Evolutionary conservation across 2,888 invertebrate genomes (phyloP), one percentile per base, ranked within the genome.

Genomic region (Melieria crassipennis): DNA sequence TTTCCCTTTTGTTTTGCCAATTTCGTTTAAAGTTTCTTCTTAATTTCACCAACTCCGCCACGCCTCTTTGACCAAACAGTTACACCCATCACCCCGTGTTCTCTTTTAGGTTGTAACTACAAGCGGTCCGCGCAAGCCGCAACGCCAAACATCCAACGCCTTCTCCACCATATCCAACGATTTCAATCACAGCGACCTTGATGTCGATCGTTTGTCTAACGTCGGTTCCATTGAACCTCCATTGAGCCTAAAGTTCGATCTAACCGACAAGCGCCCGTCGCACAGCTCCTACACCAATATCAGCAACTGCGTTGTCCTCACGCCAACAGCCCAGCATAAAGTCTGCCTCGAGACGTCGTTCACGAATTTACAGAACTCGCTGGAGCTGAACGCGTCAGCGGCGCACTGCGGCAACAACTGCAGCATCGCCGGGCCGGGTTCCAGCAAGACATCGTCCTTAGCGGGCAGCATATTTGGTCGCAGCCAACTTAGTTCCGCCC

Each of bases 111-210:
- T 92, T 91, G 90, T 92, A 91, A 92, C 92, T 75, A 91, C 92
- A 79, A 89, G 92, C 84, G 94, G 94, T 64, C 94, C 94, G 75
- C 90, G 92, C 74, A 94, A 94, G 85, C 94, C 94, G 10, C 92
- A 92, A 83, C 89, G 93, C 65, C 87, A 82, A 81, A 83, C 85
- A 74, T 84, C 86, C 47, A 86, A 85, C 79, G 87, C 86, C 77
- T 87, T 84, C 77, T 85, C 87, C 65, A 87, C 85, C 45, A 77
- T 83, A 65, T 86, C 88, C 64, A 84, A 86, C 70, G 85, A 86
- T 58, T 76, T 81, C 9, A 62, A 57, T 62, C 69, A 65, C 48
- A 48, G 64, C 50, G 63, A 70, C 30, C 13, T 67, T 71, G 73
- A 65, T 78, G 78, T 69, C 82, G 83, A 62, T 73, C 82, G 76